Evolutionary conservation across 2,113 vertebrate genomes (phyloP).

Genomic region (Ciconia maguari): DNA sequence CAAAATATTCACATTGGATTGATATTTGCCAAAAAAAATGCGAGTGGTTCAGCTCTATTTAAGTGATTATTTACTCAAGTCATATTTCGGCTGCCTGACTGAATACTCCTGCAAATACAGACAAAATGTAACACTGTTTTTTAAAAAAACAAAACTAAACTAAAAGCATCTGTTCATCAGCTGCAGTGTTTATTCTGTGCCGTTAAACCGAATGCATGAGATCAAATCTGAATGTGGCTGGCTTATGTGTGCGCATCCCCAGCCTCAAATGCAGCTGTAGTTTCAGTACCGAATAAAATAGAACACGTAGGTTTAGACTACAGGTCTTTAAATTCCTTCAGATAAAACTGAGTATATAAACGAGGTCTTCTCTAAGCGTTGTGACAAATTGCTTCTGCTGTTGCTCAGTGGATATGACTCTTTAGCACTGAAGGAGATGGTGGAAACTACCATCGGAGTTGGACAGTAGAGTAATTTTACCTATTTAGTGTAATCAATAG

Average conservation of each 20-base stretch:
- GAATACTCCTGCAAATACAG: not conserved
- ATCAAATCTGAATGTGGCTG: not conserved
- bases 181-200: not conserved
- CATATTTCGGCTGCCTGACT: not conserved
- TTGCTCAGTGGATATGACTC: not conserved
- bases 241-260: not conserved
- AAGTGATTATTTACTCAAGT: not conserved
- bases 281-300: not conserved
- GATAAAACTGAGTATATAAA: not conserved
- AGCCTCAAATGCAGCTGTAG: not conserved
- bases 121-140: not conserved
- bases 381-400: not conserved
- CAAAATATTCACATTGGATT: not conserved
- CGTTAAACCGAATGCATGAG: not conserved
- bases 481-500: not conserved
- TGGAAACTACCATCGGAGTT: not conserved
- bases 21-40: not conserved
- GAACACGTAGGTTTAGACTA: not conserved
- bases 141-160: not conserved
- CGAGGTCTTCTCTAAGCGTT: not conserved
- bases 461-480: not conserved
- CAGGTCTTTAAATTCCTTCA: not conserved
- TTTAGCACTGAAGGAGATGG: not conserved
- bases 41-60: not conserved
- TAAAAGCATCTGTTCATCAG: slow-evolving; percentile 8